Evolutionary conservation across 1,140 invertebrate genomes (phyloP), one percentile per base, ranked within the genome.

Genomic region (Temnothorax curvispinosus): DNA sequence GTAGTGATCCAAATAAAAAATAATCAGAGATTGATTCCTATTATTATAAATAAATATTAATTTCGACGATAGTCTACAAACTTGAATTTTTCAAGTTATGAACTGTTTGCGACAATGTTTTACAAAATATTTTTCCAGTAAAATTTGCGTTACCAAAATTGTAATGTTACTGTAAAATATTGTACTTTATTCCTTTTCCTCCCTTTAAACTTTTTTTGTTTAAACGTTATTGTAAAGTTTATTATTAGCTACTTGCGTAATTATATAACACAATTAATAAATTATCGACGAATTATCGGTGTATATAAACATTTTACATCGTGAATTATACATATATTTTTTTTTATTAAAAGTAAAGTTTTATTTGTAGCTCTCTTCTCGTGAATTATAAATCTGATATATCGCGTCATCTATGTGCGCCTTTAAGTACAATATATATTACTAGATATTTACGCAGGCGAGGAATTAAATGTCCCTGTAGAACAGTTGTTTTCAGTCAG

Each of bases 381-480:
- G 3, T 50, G 2, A 47, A 47, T 47, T 32, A 44, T 1, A 41
- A n/a, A 58, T 15, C n/a, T 6, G 9, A 77, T 32, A 18, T 77
- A 47, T 62, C 56, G 21, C 21, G 21, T 50, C 65, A 50, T 69
- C 21, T 50, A 64, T 35, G 18, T 32, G 27, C 27, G 62, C n/a
- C 9, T 67, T 62, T 64, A 35, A 32, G 15, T 3, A 35, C 2
- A 50, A 35, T 18, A 2, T n/a, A 32, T 27, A 27, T 50, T 6
- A 67, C 62, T 54, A 74, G n/a, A 27, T 54, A 47, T 35, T 60
- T 1, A 9, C 44, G 8, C 11, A 35, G 8, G 11, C 11, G 27
- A 5, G 5, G n/a, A n/a, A 56, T 52, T 54, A 41, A 74, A 82
- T 84, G n/a, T 84, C n/a, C 80, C 80, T 75, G 27, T 27, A 84